These are phyloP conservation scores for Thunnus thynnus DNA, from an alignment of 2,113 vertebrate species.

Conservation along the genomic window DNA sequence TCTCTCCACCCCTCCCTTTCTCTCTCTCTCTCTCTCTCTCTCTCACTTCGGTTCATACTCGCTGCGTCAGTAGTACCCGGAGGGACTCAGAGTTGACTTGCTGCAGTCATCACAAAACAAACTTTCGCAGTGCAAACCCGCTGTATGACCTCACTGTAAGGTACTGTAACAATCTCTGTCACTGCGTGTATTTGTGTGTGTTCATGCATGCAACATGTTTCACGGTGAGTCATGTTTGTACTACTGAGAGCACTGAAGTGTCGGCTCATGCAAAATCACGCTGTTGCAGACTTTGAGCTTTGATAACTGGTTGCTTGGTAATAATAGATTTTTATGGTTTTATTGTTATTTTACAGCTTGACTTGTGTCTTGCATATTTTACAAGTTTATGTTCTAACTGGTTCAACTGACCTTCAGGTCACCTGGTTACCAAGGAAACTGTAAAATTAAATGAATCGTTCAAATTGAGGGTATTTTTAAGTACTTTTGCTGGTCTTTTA, in stretches of 20 bases:
- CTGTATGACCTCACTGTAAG: slow-evolving; percentile 28
- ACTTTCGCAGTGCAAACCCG: slow-evolving; percentile 15
- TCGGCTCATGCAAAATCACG: background rate
- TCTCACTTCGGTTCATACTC: slow-evolving; percentile 31
- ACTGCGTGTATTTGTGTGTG: background rate
- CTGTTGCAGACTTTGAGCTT: slow-evolving; percentile 11
- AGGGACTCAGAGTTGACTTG: slow-evolving; percentile 47
- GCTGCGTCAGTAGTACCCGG: slow-evolving; percentile 22
- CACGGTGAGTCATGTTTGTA: background rate
- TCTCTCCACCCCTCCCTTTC: background rate
- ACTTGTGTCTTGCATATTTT: background rate
- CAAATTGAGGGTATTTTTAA: slow-evolving; percentile 5
- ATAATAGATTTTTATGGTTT: slow-evolving; percentile 16
- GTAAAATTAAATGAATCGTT: background rate
- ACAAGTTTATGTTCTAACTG: background rate
- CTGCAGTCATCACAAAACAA: slow-evolving; percentile 33
- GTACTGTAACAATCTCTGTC: slow-evolving; percentile 38
- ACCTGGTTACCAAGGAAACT: background rate
- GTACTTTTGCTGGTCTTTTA: background rate
- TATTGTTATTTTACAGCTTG: background rate
- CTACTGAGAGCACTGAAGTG: background rate
- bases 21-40: background rate
- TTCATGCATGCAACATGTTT: background rate
- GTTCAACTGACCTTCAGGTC: background rate
- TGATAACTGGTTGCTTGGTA: background rate